Conservation (phyloP, 2,797 vertebrate species). For the Ambastaia sidthimunki region DNA sequence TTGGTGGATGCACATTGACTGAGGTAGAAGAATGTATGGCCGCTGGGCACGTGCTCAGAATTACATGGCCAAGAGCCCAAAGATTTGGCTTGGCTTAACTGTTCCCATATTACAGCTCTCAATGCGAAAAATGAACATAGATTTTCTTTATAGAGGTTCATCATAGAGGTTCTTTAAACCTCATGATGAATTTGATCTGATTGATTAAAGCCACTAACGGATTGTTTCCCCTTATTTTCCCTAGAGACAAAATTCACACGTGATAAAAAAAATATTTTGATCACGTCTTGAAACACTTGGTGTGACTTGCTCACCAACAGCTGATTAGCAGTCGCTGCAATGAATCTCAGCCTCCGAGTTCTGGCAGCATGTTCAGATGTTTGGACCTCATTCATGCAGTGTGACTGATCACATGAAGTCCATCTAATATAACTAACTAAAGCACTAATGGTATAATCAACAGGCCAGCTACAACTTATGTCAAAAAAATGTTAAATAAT, state of each 20-base stretch:
- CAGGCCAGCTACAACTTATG: background rate
- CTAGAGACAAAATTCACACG: background rate
- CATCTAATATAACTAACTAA: background rate
- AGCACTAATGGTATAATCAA: background rate
- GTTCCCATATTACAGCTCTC: conserved; percentile 13
- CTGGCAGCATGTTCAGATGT: too few species aligned
- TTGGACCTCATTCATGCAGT: background rate
- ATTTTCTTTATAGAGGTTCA: too few species aligned
- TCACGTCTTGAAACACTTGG: background rate
- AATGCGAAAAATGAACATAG: background rate
- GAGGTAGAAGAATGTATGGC: conserved; percentile 18
- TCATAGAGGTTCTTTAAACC: too few species aligned
- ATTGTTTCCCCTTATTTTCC: background rate
- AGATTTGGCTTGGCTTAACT: conserved; percentile 29
- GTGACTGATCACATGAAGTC: background rate
- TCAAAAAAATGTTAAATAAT: background rate
- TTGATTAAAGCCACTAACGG: background rate
- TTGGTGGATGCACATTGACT: conserved; percentile 39
- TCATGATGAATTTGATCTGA: conserved; percentile 1
- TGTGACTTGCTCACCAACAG: background rate
- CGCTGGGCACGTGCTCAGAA: background rate
- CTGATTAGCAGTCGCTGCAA: background rate
- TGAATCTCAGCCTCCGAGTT: background rate
- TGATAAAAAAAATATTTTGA: background rate
- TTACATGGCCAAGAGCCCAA: conserved; percentile 17